These are phyloP conservation scores for Gymnorhina tibicen DNA, from an alignment of 2,113 vertebrate genomes.

Conservation along the genomic window DNA sequence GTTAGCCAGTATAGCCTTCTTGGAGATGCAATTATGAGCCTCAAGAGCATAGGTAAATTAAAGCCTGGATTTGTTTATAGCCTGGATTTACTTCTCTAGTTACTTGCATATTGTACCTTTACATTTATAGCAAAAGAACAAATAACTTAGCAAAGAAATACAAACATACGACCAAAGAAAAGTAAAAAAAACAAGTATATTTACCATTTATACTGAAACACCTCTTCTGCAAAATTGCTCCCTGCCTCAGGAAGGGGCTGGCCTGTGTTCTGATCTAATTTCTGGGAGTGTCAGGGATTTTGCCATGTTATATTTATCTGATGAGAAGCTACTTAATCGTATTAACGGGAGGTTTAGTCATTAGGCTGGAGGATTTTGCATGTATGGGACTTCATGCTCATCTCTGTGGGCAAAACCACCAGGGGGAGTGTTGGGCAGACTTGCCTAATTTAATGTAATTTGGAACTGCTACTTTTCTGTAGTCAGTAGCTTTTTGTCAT, in stretches of 20 bases:
- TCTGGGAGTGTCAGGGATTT: slow-evolving; percentile 61
- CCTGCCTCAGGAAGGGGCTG: slow-evolving; percentile 19
- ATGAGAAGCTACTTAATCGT: slow-evolving; percentile 77
- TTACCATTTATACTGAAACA: slow-evolving; percentile 64
- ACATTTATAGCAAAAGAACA: not conserved
- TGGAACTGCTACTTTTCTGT: not conserved
- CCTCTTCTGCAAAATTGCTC: slow-evolving; percentile 43
- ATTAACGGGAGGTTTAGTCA: slow-evolving; percentile 64
- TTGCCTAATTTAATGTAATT: not conserved
- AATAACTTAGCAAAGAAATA: not conserved
- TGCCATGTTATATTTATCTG: slow-evolving; percentile 66
- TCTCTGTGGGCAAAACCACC: slow-evolving; percentile 39
- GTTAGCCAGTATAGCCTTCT: not conserved
- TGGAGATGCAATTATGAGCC: not conserved
- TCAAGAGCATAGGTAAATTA: not conserved
- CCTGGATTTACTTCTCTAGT: not conserved
- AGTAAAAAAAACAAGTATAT: not conserved
- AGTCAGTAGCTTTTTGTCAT: not conserved
- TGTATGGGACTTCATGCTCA: not conserved
- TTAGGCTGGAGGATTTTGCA: slow-evolving; percentile 32
- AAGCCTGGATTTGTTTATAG: not conserved
- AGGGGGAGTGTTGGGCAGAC: slow-evolving; percentile 62
- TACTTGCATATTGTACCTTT: not conserved
- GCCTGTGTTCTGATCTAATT: slow-evolving; percentile 61
- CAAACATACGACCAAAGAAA: not conserved